Conservation (phyloP, 2,888 invertebrate species). For the Polydesmus complanatus region DNA sequence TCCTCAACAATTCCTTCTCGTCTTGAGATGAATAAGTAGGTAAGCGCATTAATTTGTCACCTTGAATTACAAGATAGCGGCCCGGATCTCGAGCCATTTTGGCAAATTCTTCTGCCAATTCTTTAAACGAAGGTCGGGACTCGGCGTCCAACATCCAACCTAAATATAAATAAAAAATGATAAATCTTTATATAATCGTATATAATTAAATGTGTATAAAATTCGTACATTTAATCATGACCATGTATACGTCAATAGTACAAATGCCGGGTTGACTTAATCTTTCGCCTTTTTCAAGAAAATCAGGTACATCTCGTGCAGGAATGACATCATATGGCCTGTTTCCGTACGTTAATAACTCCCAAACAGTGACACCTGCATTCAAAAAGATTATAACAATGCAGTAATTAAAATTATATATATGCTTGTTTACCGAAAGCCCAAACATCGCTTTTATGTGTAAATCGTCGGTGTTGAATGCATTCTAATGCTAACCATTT, state of each 20-base stretch:
- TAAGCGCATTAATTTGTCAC: conserved; percentile 78
- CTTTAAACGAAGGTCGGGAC: conserved; percentile 81
- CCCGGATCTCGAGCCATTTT: conserved; percentile 95
- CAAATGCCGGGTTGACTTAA: conserved; percentile 85
- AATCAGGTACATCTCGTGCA: conserved; percentile 79
- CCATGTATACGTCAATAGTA: conserved; percentile 90
- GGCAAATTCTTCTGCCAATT: conserved; percentile 81
- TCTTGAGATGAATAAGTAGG: conserved; percentile 60
- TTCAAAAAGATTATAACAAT: too few relatives aligned
- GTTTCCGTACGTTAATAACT: conserved; percentile 85
- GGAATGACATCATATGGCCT: conserved; percentile 84
- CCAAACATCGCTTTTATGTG: conserved; percentile 97
- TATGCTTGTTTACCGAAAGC: conserved; percentile 58
- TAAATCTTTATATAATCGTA: not conserved
- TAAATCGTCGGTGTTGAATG: conserved; percentile 87
- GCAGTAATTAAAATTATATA: too few relatives aligned
- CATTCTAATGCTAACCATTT: conserved; percentile 98
- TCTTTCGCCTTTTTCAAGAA: conserved; percentile 85
- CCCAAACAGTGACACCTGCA: conserved; percentile 91
- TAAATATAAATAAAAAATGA: conserved; percentile 24
- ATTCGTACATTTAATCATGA: conserved; percentile 70
- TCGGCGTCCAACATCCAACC: conserved; percentile 93
- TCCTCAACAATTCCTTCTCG: conserved; percentile 65
- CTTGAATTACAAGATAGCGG: conserved; percentile 80
- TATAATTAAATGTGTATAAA: not conserved